phyloP scores from a whole-genome alignment of 1,140 invertebrate genomes.

The Oedothorax gibbosus region DNA sequence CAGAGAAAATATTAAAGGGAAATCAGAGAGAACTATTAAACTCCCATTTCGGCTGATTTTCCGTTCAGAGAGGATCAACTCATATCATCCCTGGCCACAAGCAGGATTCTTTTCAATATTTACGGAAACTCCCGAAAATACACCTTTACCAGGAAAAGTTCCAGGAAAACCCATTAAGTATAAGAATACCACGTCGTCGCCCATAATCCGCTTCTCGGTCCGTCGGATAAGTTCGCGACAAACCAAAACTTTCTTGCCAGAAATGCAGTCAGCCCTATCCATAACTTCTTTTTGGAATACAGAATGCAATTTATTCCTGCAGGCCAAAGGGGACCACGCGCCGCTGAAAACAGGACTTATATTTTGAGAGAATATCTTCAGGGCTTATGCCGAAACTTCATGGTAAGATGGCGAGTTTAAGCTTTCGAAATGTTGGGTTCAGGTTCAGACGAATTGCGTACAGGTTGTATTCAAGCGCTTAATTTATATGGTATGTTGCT shows the following conservation, averaged over 20 bases:
- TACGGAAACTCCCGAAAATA: constrained; percentile 7
- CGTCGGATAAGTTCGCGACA: background rate
- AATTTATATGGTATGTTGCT: background rate
- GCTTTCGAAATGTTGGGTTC: background rate
- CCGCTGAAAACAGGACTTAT: background rate
- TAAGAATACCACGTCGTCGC: constrained; percentile 22
- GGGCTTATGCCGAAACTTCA: background rate
- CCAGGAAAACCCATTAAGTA: constrained; percentile 26
- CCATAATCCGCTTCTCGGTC: constrained; percentile 14
- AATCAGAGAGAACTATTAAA: too few relatives aligned
- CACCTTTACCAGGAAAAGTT: constrained; percentile 14
- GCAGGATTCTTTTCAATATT: too few relatives aligned
- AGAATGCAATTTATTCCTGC: constrained; percentile 33
- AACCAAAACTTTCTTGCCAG: background rate
- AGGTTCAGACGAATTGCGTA: background rate
- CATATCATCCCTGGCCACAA: too few relatives aligned
- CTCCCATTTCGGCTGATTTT: too few relatives aligned
- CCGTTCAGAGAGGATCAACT: too few relatives aligned
- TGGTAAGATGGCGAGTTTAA: background rate
- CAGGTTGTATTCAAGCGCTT: background rate
- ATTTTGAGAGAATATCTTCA: constrained; percentile 5
- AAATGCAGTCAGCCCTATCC: background rate
- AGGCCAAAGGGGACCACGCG: background rate
- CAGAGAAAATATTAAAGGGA: too few relatives aligned
- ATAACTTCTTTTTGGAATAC: background rate